These are phyloP conservation scores for Ceyx erithaca DNA, from an alignment of 2,797 vertebrate genomes.

Conservation along the genomic window DNA sequence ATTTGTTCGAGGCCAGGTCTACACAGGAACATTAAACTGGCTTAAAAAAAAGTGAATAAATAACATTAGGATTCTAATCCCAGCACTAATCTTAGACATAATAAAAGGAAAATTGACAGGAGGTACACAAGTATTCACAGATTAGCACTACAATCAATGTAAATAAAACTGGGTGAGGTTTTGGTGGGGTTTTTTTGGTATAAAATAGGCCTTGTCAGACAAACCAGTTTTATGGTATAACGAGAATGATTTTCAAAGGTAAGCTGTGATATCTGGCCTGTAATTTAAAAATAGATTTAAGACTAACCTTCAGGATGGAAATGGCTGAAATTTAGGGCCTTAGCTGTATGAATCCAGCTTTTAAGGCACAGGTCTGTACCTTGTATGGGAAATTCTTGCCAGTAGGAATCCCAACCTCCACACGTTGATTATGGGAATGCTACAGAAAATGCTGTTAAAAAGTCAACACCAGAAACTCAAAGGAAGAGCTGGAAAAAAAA, in stretches of 20 bases:
- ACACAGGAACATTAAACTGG: background rate
- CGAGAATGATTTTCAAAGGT: background rate
- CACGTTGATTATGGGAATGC: background rate
- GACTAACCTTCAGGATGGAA: background rate
- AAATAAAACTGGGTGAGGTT: background rate
- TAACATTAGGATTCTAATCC: background rate
- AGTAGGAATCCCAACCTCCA: background rate
- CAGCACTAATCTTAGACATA: background rate
- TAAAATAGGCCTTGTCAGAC: slow-evolving; percentile 5
- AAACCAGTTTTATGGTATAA: background rate
- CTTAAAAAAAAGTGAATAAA: background rate
- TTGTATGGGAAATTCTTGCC: background rate
- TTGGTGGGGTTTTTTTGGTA: background rate
- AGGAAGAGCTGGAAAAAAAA: background rate
- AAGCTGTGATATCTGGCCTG: background rate
- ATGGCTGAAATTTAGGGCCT: background rate
- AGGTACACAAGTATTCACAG: background rate
- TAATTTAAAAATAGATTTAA: slow-evolving; percentile 20
- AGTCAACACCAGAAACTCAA: background rate
- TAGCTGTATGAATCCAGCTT: background rate
- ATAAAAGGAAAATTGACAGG: background rate
- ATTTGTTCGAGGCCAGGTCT: slow-evolving; percentile 24
- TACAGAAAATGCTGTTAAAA: background rate
- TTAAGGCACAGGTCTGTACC: background rate
- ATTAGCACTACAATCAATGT: background rate